These are phyloP conservation scores for Diabrotica virgifera DNA, from an alignment of 1,140 invertebrate species.

Conservation along the genomic window DNA sequence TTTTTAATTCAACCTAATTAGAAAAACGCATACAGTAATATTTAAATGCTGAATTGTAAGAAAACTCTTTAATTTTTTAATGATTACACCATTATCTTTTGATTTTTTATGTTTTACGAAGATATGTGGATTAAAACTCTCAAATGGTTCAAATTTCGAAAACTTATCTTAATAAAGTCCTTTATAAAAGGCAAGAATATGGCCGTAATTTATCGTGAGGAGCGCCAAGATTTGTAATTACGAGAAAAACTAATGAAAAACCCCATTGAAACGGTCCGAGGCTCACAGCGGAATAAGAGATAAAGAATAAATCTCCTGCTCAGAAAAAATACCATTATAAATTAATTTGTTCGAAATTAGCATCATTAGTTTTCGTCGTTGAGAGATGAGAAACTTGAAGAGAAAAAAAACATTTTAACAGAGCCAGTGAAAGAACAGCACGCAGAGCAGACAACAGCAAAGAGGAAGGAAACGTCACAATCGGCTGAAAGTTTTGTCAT, in stretches of 20 bases:
- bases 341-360: conserved; percentile 14
- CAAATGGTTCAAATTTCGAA: too few species aligned
- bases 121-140: too few species aligned
- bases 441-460: background rate
- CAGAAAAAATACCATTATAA: conserved; percentile 11
- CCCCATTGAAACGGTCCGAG: background rate
- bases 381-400: conserved; percentile 16
- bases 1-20: too few species aligned
- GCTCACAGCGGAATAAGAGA: background rate
- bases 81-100: too few species aligned
- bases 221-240: background rate
- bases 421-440: background rate
- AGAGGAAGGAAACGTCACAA: conserved; percentile 14
- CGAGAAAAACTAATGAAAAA: background rate
- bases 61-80: too few species aligned
- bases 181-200: background rate
- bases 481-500: conserved; percentile 15
- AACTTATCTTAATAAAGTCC: too few species aligned
- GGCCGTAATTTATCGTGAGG: background rate
- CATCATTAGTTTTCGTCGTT: conserved; percentile 10
- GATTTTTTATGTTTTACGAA: too few species aligned
- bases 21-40: too few species aligned
- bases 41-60: too few species aligned
- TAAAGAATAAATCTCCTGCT: conserved; percentile 5
- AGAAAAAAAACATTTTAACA: conserved; percentile 13